Evolutionary conservation across 2,113 vertebrate genomes (phyloP), one percentile per base, ranked within the genome.

Genomic region (Spea bombifrons): DNA sequence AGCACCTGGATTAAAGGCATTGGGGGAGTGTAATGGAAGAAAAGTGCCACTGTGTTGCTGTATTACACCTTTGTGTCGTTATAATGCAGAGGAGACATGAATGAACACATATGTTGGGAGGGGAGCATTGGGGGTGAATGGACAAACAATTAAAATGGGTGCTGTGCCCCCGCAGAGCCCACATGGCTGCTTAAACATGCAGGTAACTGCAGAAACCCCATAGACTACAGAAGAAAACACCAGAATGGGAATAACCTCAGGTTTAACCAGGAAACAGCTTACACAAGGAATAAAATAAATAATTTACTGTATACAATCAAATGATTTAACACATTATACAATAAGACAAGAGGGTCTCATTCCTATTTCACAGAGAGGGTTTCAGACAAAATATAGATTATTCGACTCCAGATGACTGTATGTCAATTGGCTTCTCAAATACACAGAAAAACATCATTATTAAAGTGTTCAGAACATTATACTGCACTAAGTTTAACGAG

Each of bases 151-250:
- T 30, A 64, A 30, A 30, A 64, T 2, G n/a, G 16, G 16, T 61
- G 15, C 0, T 0, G 1, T 8, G 48, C 0, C 50, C 81, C 71
- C n/a, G 4, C 16, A 10, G 8, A 0, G 16, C 43, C 47, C 0
- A 10, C 0, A 59, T 44, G 47, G 8, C 6, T 3, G 5, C 5
- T 50, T 81, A 83, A 78, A 45, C 15, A 76, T 7, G 15, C 7
- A 64, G 17, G n/a, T 30, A 30, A 30, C 30, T 4, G 5, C 61
- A 16, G n/a, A 64, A 30, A 5, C 61, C 55, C n/a, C n/a, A 16
- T 30, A 64, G 61, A 64, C 8, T 64, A 16, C n/a, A 64, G 3
- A 13, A 59, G 61, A 64, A 64, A 17, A 7, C 17, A 16, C 61
- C 5, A 2, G 30, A 9, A 15, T 64, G 61, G 61, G 3, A 30